Evolutionary conservation across 1,140 invertebrate genomes (phyloP), one percentile per base, ranked within the genome.

Genomic region (Bacillus rossius): DNA sequence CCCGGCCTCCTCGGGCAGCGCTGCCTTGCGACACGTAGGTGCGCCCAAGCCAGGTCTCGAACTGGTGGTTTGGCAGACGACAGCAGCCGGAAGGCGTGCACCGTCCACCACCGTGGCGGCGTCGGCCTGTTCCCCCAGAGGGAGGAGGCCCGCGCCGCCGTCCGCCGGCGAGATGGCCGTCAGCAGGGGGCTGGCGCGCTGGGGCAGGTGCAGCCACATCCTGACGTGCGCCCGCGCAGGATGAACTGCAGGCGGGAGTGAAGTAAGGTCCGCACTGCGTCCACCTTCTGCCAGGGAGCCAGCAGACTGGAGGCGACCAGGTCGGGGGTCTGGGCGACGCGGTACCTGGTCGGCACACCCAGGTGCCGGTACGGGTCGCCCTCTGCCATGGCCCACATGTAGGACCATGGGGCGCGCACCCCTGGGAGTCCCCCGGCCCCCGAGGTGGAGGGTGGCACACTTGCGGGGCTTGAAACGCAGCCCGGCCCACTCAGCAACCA

Each of bases 181-280:
- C 0, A 64, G 1, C 42, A 72, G 67, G 4, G 63, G 61, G 29
- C 62, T 67, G 2, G 70, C 69, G 0, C 66, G 34, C 40, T 68
- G 61, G 0, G 70, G 66, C 0, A 73, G 62, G 40, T 66, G 51
- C 1, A 72, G 3, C 65, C 67, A 72, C 0, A 2, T 23, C 22
- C 71, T 70, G 2, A 61, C 64, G 13, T 55, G 37, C 8, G 43
- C 2, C 66, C 64, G 14, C 67, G 43, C 37, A 73, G 51, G 7
- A 64, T 17, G 40, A 73, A 75, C 51, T 67, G 62, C 0, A 73
- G 37, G 2, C 62, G 41, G 1, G 73, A 68, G 26, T 70, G 17
- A 0, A 75, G 57, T 45, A 73, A 75, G 0, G 67, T 70, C 1
- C 58, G 29, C 10, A 10, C 10, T 7, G 29, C 29, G 10, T 34